These are phyloP conservation scores for Yponomeuta malinellus DNA, from an alignment of 2,888 invertebrate species.

Conservation along the genomic window DNA sequence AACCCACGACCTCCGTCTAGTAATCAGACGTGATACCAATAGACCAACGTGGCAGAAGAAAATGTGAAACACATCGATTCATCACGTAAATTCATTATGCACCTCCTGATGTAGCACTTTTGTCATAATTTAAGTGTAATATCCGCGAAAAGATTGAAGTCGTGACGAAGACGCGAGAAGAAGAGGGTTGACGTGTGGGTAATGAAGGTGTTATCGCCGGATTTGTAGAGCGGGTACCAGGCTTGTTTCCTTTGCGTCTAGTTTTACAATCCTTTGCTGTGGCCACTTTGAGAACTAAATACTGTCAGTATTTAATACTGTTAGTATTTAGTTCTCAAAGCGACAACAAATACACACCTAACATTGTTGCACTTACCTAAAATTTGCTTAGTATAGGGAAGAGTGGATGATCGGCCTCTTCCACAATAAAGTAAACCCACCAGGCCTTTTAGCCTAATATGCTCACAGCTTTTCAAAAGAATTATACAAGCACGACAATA, in stretches of 20 bases:
- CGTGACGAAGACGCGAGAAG: slow-evolving; percentile 55
- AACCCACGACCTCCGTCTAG: no score
- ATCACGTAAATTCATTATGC: slow-evolving; percentile 59
- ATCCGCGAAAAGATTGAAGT: slow-evolving; percentile 70
- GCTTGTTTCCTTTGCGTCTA: neutral
- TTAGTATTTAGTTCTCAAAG: no score
- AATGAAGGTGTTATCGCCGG: slow-evolving; percentile 64
- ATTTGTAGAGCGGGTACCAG: slow-evolving; percentile 40
- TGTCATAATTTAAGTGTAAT: slow-evolving; percentile 70
- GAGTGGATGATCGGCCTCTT: no score
- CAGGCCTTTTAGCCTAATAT: no score
- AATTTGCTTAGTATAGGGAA: no score
- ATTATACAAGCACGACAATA: no score
- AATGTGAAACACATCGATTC: slow-evolving; percentile 46
- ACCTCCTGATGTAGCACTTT: slow-evolving; percentile 50
- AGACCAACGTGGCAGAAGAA: neutral
- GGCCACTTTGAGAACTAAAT: neutral
- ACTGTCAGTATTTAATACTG: neutral
- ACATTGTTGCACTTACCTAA: no score
- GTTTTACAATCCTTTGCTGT: neutral
- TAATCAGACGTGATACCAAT: no score
- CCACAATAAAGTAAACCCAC: no score
- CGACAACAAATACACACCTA: no score
- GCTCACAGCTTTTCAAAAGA: no score
- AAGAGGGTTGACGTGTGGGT: slow-evolving; percentile 70